Evolutionary conservation across 2,113 vertebrate genomes (phyloP).

Genomic region (Pungitius pungitius): DNA sequence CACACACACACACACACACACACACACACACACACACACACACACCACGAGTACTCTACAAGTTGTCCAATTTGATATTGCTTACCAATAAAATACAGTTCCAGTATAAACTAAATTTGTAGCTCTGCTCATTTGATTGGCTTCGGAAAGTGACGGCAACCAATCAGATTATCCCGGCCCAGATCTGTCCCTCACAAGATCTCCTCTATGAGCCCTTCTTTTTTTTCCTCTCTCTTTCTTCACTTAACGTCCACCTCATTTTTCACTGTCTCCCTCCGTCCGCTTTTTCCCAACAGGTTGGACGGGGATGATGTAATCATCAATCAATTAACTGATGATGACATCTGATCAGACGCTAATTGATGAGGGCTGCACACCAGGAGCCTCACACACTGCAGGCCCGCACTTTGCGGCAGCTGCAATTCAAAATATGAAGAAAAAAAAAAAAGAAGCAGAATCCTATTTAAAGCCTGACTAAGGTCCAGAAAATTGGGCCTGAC

Average conservation of each 20-base stretch:
- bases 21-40: background rate
- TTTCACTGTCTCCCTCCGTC: conserved; percentile 13
- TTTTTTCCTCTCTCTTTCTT: background rate
- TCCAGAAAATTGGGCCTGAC: conserved; percentile 29
- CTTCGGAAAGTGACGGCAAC: conserved; percentile 29
- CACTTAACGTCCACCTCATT: background rate
- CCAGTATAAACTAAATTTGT: conserved; percentile 4
- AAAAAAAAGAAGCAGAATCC: background rate
- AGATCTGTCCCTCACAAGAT: conserved; percentile 25
- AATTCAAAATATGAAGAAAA: background rate
- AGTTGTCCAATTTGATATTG: conserved; percentile 6
- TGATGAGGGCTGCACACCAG: conserved; percentile 10
- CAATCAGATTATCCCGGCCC: conserved; percentile 44
- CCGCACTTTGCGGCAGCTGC: conserved; percentile 7
- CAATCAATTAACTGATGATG: conserved; percentile 59
- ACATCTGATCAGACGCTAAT: conserved; percentile 63
- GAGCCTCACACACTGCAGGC: background rate
- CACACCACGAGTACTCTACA: background rate
- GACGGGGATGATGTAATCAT: conserved; percentile 56
- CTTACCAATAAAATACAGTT: conserved; percentile 1
- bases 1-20: background rate
- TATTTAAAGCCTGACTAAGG: conserved; percentile 4
- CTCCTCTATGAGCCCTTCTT: conserved; percentile 30
- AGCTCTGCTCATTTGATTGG: conserved; percentile 31
- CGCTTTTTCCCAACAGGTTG: conserved; percentile 12